A percentile compares a stretch with the other conserved stretches of the same genome.
phyloP scores from a whole-genome alignment of 2,113 vertebrate genomes.

The Phocoena sinus region DNA sequence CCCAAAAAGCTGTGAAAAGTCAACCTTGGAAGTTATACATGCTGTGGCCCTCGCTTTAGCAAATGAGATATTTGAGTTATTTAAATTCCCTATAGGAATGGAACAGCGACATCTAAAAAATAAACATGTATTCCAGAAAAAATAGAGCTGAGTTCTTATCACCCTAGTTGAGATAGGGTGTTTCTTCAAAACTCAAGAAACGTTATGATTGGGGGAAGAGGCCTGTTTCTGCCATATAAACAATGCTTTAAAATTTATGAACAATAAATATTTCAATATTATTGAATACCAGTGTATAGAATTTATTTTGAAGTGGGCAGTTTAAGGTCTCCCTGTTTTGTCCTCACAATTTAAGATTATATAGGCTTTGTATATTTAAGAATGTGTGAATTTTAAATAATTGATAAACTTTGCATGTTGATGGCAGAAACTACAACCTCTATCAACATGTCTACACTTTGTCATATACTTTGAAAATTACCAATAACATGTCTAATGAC shows the following conservation, averaged over 20 bases:
- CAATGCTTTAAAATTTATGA: neutral
- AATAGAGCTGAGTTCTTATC: neutral
- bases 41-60: neutral
- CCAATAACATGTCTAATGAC: neutral
- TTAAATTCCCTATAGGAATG: neutral
- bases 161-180: neutral
- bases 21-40: neutral
- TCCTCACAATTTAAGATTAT: neutral
- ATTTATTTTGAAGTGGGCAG: neutral
- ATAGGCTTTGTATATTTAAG: neutral
- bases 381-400: neutral
- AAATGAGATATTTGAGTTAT: neutral
- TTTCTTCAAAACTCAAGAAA: neutral
- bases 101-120: neutral
- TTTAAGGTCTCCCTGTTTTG: neutral
- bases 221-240: neutral
- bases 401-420: neutral
- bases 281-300: neutral
- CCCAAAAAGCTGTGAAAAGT: neutral
- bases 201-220: neutral
- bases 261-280: slow-evolving; percentile 6
- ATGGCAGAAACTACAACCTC: neutral
- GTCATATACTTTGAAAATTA: slow-evolving; percentile 22
- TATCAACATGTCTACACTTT: neutral
- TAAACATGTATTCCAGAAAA: neutral